phyloP scores from a whole-genome alignment of 1,140 invertebrate genomes.

The Phortica variegata region DNA sequence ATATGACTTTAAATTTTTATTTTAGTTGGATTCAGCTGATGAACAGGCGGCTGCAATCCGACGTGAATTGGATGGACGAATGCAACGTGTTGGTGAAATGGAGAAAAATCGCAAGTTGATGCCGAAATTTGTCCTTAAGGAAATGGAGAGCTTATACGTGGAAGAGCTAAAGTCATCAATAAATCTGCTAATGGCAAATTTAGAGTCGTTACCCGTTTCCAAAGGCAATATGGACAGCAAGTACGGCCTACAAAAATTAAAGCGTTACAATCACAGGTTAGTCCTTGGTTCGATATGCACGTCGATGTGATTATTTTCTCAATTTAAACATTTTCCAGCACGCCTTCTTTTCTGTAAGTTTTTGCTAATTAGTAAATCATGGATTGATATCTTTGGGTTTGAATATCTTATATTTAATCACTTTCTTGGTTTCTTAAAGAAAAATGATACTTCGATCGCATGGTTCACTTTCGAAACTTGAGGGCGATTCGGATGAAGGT shows the following conservation, averaged over 20 bases:
- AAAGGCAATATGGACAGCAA: slow-evolving; percentile 97
- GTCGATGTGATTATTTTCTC: slow-evolving; percentile 25
- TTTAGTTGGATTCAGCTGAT: slow-evolving; percentile 95
- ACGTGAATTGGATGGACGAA: slow-evolving; percentile 94
- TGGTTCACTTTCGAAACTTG: slow-evolving; percentile 89
- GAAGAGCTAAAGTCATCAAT: slow-evolving; percentile 98
- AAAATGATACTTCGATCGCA: slow-evolving; percentile 72
- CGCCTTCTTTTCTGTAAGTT: slow-evolving; percentile 56
- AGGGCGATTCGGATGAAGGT: slow-evolving; percentile 83
- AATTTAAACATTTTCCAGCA: slow-evolving; percentile 39
- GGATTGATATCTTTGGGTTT: not conserved
- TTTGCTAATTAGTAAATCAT: not conserved
- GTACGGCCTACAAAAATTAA: slow-evolving; percentile 93
- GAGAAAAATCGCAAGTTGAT: slow-evolving; percentile 97
- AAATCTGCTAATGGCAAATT: slow-evolving; percentile 96
- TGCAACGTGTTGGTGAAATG: slow-evolving; percentile 96
- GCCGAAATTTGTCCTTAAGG: slow-evolving; percentile 99
- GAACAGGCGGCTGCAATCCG: slow-evolving; percentile 99
- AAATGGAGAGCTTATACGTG: slow-evolving; percentile 99
- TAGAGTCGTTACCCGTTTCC: slow-evolving; percentile 97
- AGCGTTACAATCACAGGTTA: slow-evolving; percentile 95
- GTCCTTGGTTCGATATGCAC: no score
- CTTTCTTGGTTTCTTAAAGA: no score
- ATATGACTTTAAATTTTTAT: slow-evolving; percentile 13
- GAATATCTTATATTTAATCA: not conserved